phyloP scores from a whole-genome alignment of 1,140 invertebrate species.

The Caerostris darwini region DNA sequence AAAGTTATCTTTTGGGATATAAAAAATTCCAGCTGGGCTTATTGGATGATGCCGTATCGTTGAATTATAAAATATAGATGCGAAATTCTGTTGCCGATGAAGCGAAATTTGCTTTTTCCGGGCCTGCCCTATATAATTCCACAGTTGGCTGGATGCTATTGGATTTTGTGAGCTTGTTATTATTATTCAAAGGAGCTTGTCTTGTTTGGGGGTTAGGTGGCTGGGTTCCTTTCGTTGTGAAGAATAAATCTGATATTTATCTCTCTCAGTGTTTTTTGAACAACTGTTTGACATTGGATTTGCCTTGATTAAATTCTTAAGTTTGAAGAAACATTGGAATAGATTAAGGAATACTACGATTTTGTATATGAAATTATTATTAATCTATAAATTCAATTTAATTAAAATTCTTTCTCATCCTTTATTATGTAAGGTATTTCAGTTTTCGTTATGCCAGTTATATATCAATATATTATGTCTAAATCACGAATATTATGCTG shows the following conservation, averaged over 20 bases:
- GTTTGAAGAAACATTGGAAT: too few species aligned
- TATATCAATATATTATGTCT: too few species aligned
- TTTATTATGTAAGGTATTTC: too few species aligned
- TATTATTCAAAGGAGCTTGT: background rate
- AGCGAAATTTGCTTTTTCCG: background rate
- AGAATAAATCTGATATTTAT: background rate
- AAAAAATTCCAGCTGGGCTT: background rate
- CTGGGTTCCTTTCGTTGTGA: too few species aligned
- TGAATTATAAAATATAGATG: slow-evolving; percentile 27
- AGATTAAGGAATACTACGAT: too few species aligned
- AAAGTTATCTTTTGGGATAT: background rate
- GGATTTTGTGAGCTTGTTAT: background rate
- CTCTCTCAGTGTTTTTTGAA: background rate
- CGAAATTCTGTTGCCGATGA: background rate
- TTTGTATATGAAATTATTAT: too few species aligned
- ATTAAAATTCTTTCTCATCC: too few species aligned
- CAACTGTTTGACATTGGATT: too few species aligned
- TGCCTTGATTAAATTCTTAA: too few species aligned
- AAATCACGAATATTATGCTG: too few species aligned
- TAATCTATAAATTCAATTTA: too few species aligned
- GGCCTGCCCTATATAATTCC: background rate
- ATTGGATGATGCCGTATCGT: background rate
- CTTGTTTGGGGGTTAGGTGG: background rate
- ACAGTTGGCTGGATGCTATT: background rate
- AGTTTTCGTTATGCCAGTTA: too few species aligned